Evolutionary conservation across 1,140 invertebrate genomes (phyloP).

Genomic region (Melitaea cinxia): DNA sequence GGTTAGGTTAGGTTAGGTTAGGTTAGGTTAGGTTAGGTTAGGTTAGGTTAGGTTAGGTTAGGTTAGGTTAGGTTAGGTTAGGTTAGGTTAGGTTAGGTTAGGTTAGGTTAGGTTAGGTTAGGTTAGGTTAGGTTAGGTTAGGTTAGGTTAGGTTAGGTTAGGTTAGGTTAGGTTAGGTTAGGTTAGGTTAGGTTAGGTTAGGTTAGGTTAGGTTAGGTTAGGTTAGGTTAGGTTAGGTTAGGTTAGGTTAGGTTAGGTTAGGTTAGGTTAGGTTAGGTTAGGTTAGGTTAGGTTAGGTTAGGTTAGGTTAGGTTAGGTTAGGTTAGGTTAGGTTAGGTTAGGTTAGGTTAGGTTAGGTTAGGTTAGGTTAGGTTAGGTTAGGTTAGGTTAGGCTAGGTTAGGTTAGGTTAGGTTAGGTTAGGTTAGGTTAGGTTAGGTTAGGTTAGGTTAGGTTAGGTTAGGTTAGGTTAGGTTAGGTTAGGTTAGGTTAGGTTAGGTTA

Average conservation of each 20-base stretch:
- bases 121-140: conserved; percentile 20
- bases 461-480: conserved; percentile 10
- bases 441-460: conserved; percentile 10
- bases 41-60: conserved; percentile 12
- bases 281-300: conserved; percentile 10
- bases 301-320: conserved; percentile 10
- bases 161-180: conserved; percentile 20
- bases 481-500: conserved; percentile 10
- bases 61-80: conserved; percentile 32
- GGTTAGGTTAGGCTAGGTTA: conserved; percentile 10
- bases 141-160: conserved; percentile 20
- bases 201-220: conserved; percentile 17
- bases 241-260: conserved; percentile 10
- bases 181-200: conserved; percentile 15
- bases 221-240: conserved; percentile 11
- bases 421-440: conserved; percentile 10
- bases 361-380: conserved; percentile 10
- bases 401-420: conserved; percentile 10
- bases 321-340: conserved; percentile 10
- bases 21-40: not conserved
- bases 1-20: conserved; percentile 16
- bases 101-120: conserved; percentile 32
- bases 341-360: conserved; percentile 10
- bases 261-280: conserved; percentile 10
- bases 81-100: conserved; percentile 32